Conservation (phyloP, 2,113 vertebrate species). For the Eira barbara region DNA sequence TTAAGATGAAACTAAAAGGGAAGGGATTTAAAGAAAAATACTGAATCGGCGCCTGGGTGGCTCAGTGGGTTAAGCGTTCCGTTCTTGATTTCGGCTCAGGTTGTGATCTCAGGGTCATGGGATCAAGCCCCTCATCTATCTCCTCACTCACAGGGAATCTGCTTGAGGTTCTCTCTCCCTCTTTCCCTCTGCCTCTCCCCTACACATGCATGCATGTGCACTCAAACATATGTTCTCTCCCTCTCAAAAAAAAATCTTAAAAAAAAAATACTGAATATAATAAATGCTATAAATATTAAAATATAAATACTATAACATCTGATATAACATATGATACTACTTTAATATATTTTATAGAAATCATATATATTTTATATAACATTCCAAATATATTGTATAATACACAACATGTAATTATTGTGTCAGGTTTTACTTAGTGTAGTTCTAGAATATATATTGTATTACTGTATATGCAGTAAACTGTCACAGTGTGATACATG, state of each 20-base stretch:
- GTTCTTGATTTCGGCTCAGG: neutral
- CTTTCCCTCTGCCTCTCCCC: neutral
- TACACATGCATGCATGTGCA: neutral
- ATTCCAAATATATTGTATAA: neutral
- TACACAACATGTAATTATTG: neutral
- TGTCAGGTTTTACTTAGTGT: neutral
- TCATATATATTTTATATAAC: neutral
- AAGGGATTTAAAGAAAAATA: neutral
- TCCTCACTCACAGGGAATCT: neutral
- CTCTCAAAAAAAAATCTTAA: neutral
- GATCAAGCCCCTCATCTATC: neutral
- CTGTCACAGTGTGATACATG: neutral
- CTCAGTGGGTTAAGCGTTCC: neutral
- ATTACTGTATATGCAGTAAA: neutral
- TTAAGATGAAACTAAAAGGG: neutral
- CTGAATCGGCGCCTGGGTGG: neutral
- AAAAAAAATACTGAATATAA: constrained; percentile 14
- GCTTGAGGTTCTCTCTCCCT: neutral
- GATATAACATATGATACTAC: neutral
- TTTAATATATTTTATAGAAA: neutral
- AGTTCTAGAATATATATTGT: neutral
- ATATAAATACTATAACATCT: neutral
- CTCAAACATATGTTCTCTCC: too few species aligned
- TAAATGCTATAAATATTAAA: neutral
- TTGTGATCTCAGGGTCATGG: neutral